Conservation (phyloP, 2,888 invertebrate genomes). For the Alcis repandata region DNA sequence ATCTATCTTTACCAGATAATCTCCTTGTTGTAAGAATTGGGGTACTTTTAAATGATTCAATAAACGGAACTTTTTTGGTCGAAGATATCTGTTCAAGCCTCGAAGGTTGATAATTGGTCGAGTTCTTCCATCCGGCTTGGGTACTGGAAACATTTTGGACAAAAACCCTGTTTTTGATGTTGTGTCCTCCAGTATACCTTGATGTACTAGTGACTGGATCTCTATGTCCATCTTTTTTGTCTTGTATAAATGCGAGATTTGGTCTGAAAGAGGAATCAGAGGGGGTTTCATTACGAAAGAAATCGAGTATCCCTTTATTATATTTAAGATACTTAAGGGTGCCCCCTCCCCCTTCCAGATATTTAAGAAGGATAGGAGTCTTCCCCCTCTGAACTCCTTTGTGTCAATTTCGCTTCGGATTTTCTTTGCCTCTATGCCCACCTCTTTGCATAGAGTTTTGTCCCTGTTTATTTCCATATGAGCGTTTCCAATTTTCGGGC, state of each 20-base stretch:
- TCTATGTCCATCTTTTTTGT: constrained; percentile 19
- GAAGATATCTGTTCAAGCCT: constrained; percentile 33
- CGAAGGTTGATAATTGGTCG: constrained; percentile 43
- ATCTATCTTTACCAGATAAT: constrained; percentile 40
- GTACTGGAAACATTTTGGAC: constrained; percentile 15
- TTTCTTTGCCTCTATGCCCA: too few species aligned
- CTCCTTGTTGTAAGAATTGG: constrained; percentile 30
- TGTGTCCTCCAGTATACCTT: too few species aligned
- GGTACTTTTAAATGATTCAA: constrained; percentile 38
- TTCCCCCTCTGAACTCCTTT: too few species aligned
- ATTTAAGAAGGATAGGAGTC: too few species aligned
- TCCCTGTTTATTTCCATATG: too few species aligned
- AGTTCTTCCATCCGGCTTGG: constrained; percentile 33
- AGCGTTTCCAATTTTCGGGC: too few species aligned
- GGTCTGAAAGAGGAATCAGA: constrained; percentile 27
- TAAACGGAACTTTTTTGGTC: constrained; percentile 36
- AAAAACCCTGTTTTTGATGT: constrained; percentile 25
- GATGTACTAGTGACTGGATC: too few species aligned
- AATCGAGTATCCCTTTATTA: constrained; percentile 35
- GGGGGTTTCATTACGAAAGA: constrained; percentile 40
- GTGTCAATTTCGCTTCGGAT: too few species aligned
- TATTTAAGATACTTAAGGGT: constrained; percentile 25
- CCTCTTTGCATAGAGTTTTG: too few species aligned
- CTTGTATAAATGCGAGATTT: constrained; percentile 27
- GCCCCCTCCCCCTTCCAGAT: constrained; percentile 22